These are phyloP conservation scores for Austrolebias charrua DNA, from an alignment of 2,797 vertebrate species.

Conservation along the genomic window DNA sequence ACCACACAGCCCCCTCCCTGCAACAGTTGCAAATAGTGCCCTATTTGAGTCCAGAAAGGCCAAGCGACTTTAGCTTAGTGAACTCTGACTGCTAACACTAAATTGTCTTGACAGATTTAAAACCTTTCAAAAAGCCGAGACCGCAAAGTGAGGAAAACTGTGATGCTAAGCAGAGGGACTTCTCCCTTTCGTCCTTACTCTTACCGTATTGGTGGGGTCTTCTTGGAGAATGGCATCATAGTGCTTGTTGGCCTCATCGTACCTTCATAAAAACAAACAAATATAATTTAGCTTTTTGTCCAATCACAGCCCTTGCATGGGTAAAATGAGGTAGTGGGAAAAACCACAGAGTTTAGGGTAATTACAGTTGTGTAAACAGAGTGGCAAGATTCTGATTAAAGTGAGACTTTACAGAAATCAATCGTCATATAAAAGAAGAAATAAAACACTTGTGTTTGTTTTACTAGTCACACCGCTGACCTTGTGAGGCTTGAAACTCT, in stretches of 20 bases:
- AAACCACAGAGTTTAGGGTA: conserved; percentile 61
- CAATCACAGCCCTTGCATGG: conserved; percentile 38
- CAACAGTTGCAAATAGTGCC: conserved; percentile 63
- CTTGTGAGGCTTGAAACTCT: conserved; percentile 47
- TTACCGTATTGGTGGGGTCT: conserved; percentile 98
- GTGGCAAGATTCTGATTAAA: conserved; percentile 61
- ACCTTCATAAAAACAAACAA: conserved; percentile 76
- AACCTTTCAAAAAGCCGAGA: conserved; percentile 52
- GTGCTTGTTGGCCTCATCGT: conserved; percentile 95
- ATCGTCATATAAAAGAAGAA: conserved; percentile 61
- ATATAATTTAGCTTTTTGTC: conserved; percentile 32
- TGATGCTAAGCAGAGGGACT: conserved; percentile 37
- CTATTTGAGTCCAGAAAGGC: conserved; percentile 63
- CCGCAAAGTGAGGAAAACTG: conserved; percentile 51
- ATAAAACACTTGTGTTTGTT: conserved; percentile 66
- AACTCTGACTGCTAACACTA: conserved; percentile 59
- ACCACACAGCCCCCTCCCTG: conserved; percentile 33
- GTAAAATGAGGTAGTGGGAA: conserved; percentile 55
- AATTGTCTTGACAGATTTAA: conserved; percentile 63
- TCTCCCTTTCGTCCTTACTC: conserved; percentile 48
- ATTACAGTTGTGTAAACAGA: conserved; percentile 70
- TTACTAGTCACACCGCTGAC: conserved; percentile 43
- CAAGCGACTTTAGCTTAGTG: conserved; percentile 62
- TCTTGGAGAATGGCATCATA: conserved; percentile 98
- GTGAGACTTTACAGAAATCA: conserved; percentile 60